phyloP scores from a whole-genome alignment of 2,113 vertebrate species.

The Epinephelus cyanopodus region DNA sequence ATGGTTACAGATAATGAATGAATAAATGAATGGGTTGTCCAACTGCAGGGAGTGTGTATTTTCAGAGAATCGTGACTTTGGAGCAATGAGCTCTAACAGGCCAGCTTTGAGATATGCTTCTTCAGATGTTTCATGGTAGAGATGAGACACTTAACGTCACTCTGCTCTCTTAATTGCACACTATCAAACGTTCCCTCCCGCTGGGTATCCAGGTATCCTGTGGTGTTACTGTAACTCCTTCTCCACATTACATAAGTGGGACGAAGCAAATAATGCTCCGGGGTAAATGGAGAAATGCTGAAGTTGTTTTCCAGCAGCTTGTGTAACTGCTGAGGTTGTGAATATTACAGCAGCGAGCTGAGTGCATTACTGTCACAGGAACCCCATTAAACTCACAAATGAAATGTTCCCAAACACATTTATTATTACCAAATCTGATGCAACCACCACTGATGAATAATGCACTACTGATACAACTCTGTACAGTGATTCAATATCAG shows the following conservation, averaged over 20 bases:
- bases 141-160: not conserved
- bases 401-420: constrained; percentile 60
- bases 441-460: constrained; percentile 52
- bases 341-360: constrained; percentile 43
- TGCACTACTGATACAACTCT: constrained; percentile 49
- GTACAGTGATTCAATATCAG: constrained; percentile 56
- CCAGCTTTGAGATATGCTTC: not conserved
- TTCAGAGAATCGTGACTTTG: too few relatives aligned
- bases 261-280: not conserved
- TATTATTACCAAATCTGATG: constrained; percentile 56
- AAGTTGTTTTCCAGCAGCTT: constrained; percentile 35
- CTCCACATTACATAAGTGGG: constrained; percentile 23
- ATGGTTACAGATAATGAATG: too few relatives aligned
- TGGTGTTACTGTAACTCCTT: not conserved
- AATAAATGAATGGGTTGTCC: too few relatives aligned
- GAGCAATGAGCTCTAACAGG: too few relatives aligned
- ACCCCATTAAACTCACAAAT: constrained; percentile 51
- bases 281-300: constrained; percentile 19
- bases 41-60: too few relatives aligned
- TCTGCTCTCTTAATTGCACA: constrained; percentile 3
- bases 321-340: constrained; percentile 38
- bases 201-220: constrained; percentile 4
- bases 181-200: not conserved
- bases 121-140: not conserved
- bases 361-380: constrained; percentile 38